phyloP scores from a whole-genome alignment of 2,888 invertebrate species.

The Drosophila koepferae region DNA sequence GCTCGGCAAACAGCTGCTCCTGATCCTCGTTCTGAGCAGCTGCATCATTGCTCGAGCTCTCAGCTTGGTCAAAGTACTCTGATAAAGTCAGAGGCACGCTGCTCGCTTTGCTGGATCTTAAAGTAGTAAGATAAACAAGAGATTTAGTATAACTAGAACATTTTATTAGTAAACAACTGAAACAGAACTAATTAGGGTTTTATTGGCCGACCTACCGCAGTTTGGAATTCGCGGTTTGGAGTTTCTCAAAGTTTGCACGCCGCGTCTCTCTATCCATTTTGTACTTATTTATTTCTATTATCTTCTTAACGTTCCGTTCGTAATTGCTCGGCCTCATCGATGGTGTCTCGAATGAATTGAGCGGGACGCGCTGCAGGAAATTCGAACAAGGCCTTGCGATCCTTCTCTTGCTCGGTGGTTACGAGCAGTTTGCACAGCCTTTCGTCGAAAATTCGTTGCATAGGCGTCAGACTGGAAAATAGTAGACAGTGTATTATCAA shows the following conservation, averaged over 20 bases:
- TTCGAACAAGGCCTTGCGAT: constrained; percentile 73
- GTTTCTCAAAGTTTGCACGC: constrained; percentile 79
- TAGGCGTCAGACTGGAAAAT: constrained; percentile 72
- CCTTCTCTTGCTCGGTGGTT: constrained; percentile 71
- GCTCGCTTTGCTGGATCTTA: constrained; percentile 59
- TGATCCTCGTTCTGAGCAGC: constrained; percentile 21
- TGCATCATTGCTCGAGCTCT: constrained; percentile 25
- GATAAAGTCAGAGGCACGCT: constrained; percentile 56
- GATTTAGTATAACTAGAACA: constrained; percentile 27
- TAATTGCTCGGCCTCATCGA: constrained; percentile 71
- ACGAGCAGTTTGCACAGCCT: constrained; percentile 51
- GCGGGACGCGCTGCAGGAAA: constrained; percentile 68
- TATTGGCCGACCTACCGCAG: constrained; percentile 70
- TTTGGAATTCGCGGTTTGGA: constrained; percentile 64
- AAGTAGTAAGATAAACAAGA: constrained; percentile 39
- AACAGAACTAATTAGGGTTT: background rate
- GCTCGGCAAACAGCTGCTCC: constrained; percentile 24
- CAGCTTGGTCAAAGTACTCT: constrained; percentile 67
- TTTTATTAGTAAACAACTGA: constrained; percentile 56
- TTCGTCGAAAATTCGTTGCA: constrained; percentile 70
- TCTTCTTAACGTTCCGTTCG: constrained; percentile 62
- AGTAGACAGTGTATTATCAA: background rate
- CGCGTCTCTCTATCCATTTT: constrained; percentile 80
- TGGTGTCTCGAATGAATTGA: constrained; percentile 65
- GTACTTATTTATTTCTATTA: background rate